phyloP scores from a whole-genome alignment of 2,888 invertebrate species.

The Alsophila aescularia region DNA sequence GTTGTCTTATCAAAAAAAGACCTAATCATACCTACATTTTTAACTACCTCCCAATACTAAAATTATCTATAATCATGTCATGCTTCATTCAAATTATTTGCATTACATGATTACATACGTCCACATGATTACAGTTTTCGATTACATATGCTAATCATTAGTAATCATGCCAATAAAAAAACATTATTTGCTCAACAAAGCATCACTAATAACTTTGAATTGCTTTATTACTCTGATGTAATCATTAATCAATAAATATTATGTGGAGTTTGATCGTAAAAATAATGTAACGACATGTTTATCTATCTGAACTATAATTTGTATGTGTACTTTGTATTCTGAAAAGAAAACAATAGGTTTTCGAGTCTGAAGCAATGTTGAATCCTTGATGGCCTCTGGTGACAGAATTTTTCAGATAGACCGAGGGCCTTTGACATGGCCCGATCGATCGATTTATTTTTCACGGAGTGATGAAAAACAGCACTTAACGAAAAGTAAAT shows the following conservation, averaged over 20 bases:
- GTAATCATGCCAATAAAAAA: constrained; percentile 23
- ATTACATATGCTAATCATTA: constrained; percentile 21
- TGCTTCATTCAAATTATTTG: constrained; percentile 14
- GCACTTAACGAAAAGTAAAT: too few relatives aligned
- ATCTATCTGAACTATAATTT: too few relatives aligned
- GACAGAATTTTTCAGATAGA: too few relatives aligned
- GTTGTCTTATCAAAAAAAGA: neutral
- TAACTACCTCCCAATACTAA: constrained; percentile 1
- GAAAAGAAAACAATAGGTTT: too few relatives aligned
- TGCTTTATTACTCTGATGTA: constrained; percentile 33
- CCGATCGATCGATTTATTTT: too few relatives aligned
- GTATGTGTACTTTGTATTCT: too few relatives aligned
- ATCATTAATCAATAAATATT: constrained; percentile 1
- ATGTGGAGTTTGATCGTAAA: neutral
- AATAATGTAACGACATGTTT: neutral
- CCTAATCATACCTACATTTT: constrained; percentile 7
- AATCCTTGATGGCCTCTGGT: too few relatives aligned
- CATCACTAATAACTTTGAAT: constrained; percentile 32
- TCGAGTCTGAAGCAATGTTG: too few relatives aligned
- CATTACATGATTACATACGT: constrained; percentile 5
- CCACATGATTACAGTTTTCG: constrained; percentile 13
- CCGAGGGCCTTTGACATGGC: too few relatives aligned
- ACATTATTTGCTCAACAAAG: constrained; percentile 36
- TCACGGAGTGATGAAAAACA: too few relatives aligned
- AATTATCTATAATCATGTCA: constrained; percentile 20